Conservation (phyloP, 1,140 invertebrate species). For the Pinna nobilis region DNA sequence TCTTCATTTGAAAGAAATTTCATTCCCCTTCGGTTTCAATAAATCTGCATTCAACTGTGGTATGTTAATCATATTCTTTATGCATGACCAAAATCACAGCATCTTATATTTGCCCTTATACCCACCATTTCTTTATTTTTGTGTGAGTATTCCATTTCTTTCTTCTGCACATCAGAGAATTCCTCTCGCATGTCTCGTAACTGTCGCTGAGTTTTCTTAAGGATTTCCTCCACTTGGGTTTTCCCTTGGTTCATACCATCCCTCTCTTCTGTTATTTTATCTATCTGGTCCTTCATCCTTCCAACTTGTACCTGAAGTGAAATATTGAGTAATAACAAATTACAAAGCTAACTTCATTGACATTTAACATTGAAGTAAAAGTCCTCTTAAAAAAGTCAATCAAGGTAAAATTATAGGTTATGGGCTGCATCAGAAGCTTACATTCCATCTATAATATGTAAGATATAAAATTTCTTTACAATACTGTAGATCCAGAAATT, state of each 20-base stretch:
- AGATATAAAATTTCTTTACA: too few relatives aligned
- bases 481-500: too few relatives aligned
- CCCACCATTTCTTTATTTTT: conserved; percentile 76
- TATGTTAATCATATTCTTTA: not conserved
- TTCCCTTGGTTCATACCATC: conserved; percentile 83
- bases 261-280: conserved; percentile 85
- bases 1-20: too few relatives aligned
- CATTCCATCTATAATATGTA: too few relatives aligned
- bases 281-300: conserved; percentile 88
- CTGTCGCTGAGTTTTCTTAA: conserved; percentile 83
- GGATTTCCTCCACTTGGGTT: conserved; percentile 84
- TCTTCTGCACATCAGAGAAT: conserved; percentile 79
- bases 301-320: conserved; percentile 81
- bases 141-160: conserved; percentile 83
- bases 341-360: not conserved
- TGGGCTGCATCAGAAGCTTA: too few relatives aligned
- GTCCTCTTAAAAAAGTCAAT: too few relatives aligned
- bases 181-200: conserved; percentile 85
- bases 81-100: not conserved
- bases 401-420: too few relatives aligned
- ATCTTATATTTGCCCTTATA: not conserved
- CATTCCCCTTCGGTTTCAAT: too few relatives aligned
- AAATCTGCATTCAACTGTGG: too few relatives aligned
- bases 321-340: not conserved
- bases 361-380: too few relatives aligned